Percentiles rank a stretch among this genome's conserved stretches.
phyloP scores from a whole-genome alignment of 2,113 vertebrate genomes.

The Cephalopterus ornatus region DNA sequence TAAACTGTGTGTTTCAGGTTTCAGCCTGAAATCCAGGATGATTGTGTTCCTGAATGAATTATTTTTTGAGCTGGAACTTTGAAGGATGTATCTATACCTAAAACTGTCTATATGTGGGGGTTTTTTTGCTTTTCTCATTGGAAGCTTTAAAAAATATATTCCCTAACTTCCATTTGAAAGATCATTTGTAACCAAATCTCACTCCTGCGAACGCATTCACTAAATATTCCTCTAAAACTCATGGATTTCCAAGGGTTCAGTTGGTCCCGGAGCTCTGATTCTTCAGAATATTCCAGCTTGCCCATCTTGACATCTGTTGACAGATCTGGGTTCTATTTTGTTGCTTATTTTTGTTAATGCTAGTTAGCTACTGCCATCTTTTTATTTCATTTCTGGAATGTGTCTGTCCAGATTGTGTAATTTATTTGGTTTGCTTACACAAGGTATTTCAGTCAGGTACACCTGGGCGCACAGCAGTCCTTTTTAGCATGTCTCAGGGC shows the following conservation, averaged over 20 bases:
- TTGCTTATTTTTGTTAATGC: not conserved
- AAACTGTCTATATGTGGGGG: not conserved
- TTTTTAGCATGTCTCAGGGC: not conserved
- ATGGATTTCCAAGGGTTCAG: not conserved
- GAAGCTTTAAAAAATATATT: not conserved
- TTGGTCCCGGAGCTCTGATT: not conserved
- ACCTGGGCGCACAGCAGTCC: not conserved
- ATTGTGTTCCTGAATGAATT: not conserved
- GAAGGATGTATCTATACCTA: not conserved
- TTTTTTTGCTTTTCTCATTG: not conserved
- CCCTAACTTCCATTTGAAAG: not conserved
- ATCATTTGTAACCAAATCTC: not conserved
- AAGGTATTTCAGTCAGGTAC: not conserved
- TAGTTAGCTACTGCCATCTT: not conserved
- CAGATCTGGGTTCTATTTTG: not conserved
- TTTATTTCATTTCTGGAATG: not conserved
- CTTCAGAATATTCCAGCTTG: not conserved
- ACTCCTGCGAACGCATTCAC: not conserved
- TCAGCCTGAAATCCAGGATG: not conserved
- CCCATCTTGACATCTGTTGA: not conserved
- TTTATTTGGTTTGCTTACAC: not conserved
- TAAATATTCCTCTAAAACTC: not conserved
- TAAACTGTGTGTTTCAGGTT: not conserved
- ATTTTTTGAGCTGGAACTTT: not conserved
- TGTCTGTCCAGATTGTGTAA: not conserved